Base-by-base conservation (phyloP, 2,113 vertebrate species). In the Elephantulus edwardii region DNA sequence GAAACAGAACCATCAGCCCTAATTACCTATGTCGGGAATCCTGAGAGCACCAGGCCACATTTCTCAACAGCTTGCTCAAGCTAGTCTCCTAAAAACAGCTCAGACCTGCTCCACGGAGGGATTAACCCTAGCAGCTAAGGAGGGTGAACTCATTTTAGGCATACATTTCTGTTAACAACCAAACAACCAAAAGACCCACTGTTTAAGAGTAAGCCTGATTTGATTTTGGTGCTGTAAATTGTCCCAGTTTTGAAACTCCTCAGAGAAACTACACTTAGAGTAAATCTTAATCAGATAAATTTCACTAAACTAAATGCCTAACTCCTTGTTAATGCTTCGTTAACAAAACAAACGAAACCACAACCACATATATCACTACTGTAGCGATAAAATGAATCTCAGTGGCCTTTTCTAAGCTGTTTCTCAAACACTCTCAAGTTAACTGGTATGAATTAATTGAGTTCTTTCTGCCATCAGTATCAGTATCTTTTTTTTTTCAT, bases 1-100 rank as follows among this genome's bases (percentile, higher is more conserved):
- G 81, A 95, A 95, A 92, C 89, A 86, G 81, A 76, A 94, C 83
- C 72, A 86, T 94, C 93, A 77, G 76, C 93, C 74, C 70, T 95
- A 94, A 94, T 96, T 92, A 94, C 72, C 89, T 74, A 38, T 94
- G 86, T 86, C 4, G 10, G 84, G 92, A 93, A 95, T 88, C 92
- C 72, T 80, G 30, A 46, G 66, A 5, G 9, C 68, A 83, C 42
- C 6, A 50, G 40, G 80, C 60, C 24, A 2, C 64, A 58, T 95
- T 95, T 94, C 95, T 95, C 95, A 95, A 94, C 86, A 94, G 86
- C 83, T 92, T 86, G 78, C 42, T 26, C 0, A 2, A 6, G 87
- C 40, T 42, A 1, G 66, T 83, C 3, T 70, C 83, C 35, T 82
- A 38, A 93, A 92, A 93, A 92, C 87, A 93, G 85, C 83, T 33